Percentiles rank a stretch among this genome's conserved stretches.
Evolutionary conservation across 2,113 vertebrate species (phyloP).

Genomic region (Nothobranchius kuhntae): DNA sequence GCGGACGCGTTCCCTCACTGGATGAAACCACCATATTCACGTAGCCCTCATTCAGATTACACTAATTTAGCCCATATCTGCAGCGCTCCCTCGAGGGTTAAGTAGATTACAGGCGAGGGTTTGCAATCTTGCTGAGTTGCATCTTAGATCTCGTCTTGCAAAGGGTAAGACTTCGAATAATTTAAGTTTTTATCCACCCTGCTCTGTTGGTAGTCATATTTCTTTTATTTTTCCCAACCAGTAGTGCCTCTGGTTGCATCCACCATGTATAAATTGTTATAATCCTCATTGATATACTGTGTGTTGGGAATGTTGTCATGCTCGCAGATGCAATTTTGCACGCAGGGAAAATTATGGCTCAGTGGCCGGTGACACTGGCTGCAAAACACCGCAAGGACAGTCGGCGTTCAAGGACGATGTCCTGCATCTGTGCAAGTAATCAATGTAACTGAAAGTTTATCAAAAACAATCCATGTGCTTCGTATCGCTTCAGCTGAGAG

Average conservation of each 20-base stretch:
- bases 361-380: slow-evolving; percentile 59
- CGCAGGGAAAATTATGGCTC: slow-evolving; percentile 63
- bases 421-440: slow-evolving; percentile 62
- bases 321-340: slow-evolving; percentile 70
- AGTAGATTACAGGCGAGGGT: slow-evolving; percentile 64
- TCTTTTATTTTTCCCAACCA: slow-evolving; percentile 21
- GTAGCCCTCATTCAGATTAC: slow-evolving; percentile 66
- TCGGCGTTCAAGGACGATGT: slow-evolving; percentile 71
- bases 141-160: slow-evolving; percentile 59
- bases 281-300: slow-evolving; percentile 63
- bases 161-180: slow-evolving; percentile 52
- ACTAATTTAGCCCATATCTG: slow-evolving; percentile 62
- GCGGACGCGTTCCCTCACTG: slow-evolving; percentile 50
- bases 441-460: slow-evolving; percentile 64
- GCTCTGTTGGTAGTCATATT: slow-evolving; percentile 30
- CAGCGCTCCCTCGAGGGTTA: slow-evolving; percentile 59
- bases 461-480: slow-evolving; percentile 48
- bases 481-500: slow-evolving; percentile 4
- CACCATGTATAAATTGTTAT: slow-evolving; percentile 50
- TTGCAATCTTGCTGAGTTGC: slow-evolving; percentile 69
- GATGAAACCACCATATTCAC: slow-evolving; percentile 54
- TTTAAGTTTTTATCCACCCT: slow-evolving; percentile 54
- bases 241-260: slow-evolving; percentile 8
- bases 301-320: slow-evolving; percentile 60
- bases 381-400: slow-evolving; percentile 56